Base-by-base conservation (phyloP, 2,888 invertebrate genomes). In the Cistogaster globosa region DNA sequence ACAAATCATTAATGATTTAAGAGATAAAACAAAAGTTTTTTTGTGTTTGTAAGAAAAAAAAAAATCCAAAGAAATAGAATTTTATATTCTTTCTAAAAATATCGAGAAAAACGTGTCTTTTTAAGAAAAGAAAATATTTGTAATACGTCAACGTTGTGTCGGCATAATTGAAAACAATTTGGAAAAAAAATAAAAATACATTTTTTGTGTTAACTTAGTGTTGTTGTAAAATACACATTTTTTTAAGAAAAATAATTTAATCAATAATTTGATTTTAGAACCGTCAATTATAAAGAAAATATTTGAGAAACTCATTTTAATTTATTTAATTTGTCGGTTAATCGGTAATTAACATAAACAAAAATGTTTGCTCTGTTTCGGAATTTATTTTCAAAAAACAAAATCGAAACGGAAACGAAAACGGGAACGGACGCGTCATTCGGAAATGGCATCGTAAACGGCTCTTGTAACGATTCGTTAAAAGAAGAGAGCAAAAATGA, bases 331-430 rank as follows among this genome's bases (percentile, higher is more conserved):
- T n/a, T n/a, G n/a, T 38, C 53, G 6, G 2, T 57, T 68, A 78
- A 2, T 62, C 48, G 60, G 0, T 53, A 48, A 22, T 57, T 32
- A 18, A 26, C n/a, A 2, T 20, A 26, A 51, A 38, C 48, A 20
- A 88, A 89, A 88, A 92, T 92, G 92, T 92, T 92, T 89, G 87
- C 92, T 82, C 88, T 91, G 87, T 91, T 92, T 87, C 91, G 90
- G 68, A 90, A 92, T 86, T 88, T 92, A 71, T 91, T 92, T 89
- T 90, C 88, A 75, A 91, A 90, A 87, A 87, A 88, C n/a, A 91
- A 87, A 72, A 32, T 58, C 77, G 87, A 76, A 53, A 58, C 55
- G 67, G 65, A 71, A 57, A 14, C 51, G 60, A 4, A 4, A 26
- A 26, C 26, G 26, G 38, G 82, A 53, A 26, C 42, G 67, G 58